A percentile compares a stretch with the other conserved stretches of the same genome.
Evolutionary conservation across 2,113 vertebrate genomes (phyloP).

Genomic region (Sturnira hondurensis): DNA sequence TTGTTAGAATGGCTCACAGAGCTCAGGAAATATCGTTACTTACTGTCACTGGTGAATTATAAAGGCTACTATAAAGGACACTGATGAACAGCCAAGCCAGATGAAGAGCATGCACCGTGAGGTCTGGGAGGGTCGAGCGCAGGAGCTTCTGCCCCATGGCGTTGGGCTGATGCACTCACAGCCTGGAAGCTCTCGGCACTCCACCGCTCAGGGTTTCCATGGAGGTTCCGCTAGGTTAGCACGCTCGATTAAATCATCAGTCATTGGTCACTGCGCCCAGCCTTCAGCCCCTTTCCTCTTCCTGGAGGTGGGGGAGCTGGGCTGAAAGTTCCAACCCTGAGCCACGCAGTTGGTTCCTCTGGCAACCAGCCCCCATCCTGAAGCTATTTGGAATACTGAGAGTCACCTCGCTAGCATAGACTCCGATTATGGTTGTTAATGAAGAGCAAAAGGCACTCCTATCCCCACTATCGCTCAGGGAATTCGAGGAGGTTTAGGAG

Average conservation of each 20-base stretch:
- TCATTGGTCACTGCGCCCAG: not conserved
- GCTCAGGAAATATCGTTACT: not conserved
- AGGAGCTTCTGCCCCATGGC: not conserved
- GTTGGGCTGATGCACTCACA: not conserved
- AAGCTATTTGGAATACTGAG: not conserved
- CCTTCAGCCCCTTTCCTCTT: not conserved
- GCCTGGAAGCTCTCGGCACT: not conserved
- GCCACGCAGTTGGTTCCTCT: not conserved
- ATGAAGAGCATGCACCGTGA: not conserved
- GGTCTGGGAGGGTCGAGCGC: not conserved
- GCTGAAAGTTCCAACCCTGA: not conserved
- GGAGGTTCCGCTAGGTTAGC: not conserved
- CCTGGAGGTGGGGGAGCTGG: not conserved
- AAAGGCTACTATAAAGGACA: not conserved
- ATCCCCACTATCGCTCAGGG: not conserved
- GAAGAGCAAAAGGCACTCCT: not conserved
- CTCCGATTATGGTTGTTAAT: not conserved
- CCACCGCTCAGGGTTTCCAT: not conserved
- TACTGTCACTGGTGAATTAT: not conserved
- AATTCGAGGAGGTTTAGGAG: not conserved
- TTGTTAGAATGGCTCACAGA: not conserved
- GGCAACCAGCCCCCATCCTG: not conserved
- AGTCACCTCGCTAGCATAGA: not conserved
- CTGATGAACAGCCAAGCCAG: not conserved
- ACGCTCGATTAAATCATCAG: no score